Conservation (phyloP, 2,888 invertebrate species). For the Nomada flava region DNA sequence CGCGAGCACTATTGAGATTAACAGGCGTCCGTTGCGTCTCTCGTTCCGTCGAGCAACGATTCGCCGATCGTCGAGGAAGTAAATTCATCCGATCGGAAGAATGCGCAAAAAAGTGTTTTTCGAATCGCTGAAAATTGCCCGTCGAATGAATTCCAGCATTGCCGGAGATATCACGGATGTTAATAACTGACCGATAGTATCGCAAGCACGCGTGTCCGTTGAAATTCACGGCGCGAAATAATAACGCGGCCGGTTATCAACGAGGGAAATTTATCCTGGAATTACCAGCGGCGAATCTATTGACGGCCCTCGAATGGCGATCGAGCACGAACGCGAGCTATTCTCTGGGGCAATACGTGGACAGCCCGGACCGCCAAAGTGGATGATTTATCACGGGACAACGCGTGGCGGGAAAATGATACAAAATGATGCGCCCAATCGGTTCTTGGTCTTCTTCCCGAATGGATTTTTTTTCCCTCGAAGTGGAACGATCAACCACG, state of each 20-base stretch:
- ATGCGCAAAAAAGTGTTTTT: constrained; percentile 3
- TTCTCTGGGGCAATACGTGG: constrained; percentile 69
- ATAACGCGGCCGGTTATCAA: constrained; percentile 70
- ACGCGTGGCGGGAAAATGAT: constrained; percentile 81
- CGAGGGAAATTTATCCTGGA: constrained; percentile 80
- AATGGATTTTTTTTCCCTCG: constrained; percentile 1
- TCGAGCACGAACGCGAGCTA: constrained; percentile 6
- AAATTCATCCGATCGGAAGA: constrained; percentile 42
- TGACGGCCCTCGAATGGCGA: constrained; percentile 47
- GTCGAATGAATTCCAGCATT: constrained; percentile 8
- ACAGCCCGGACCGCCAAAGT: constrained; percentile 63
- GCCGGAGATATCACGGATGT: constrained; percentile 7
- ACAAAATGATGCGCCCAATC: constrained; percentile 78
- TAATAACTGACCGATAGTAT: constrained; percentile 29
- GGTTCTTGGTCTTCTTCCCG: not conserved
- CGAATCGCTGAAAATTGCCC: not conserved
- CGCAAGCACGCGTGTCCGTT: constrained; percentile 23
- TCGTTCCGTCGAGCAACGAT: constrained; percentile 68
- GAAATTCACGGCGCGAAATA: constrained; percentile 71
- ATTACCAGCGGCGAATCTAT: constrained; percentile 75
- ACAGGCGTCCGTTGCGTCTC: constrained; percentile 71
- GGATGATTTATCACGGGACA: constrained; percentile 81
- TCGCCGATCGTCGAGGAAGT: constrained; percentile 73
- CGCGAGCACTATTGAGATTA: constrained; percentile 83
- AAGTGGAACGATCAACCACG: not conserved